phyloP scores from a whole-genome alignment of 2,113 vertebrate species.

The Notiomystis cincta region DNA sequence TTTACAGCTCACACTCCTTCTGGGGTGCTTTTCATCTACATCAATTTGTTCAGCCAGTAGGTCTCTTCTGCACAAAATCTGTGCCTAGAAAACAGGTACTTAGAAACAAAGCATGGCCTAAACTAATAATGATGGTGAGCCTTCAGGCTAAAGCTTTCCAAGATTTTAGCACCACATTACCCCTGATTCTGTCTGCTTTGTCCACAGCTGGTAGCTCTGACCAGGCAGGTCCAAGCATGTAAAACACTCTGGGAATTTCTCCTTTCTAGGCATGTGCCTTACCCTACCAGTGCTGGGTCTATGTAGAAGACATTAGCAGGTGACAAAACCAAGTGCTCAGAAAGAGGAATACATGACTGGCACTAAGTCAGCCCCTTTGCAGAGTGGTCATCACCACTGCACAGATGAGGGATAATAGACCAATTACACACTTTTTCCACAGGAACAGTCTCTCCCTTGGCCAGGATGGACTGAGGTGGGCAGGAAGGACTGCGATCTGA shows the following conservation, averaged over 20 bases:
- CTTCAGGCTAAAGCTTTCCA: not conserved
- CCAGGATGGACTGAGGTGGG: not conserved
- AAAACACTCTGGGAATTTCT: not conserved
- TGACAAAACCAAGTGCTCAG: not conserved
- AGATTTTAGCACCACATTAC: not conserved
- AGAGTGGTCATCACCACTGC: not conserved
- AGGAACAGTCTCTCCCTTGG: not conserved
- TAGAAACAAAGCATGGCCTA: not conserved
- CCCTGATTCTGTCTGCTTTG: not conserved
- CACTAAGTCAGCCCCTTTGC: not conserved
- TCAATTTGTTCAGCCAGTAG: not conserved
- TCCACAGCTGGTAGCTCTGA: not conserved
- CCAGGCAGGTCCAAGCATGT: not conserved
- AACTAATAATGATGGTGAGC: not conserved
- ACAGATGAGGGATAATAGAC: too few relatives aligned
- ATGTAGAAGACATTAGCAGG: not conserved
- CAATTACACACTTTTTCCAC: not conserved
- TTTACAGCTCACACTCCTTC: not conserved
- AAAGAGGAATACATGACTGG: not conserved
- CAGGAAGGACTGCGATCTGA: not conserved
- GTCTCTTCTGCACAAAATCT: not conserved
- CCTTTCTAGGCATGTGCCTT: too few relatives aligned
- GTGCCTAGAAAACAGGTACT: not conserved
- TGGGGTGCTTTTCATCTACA: not conserved
- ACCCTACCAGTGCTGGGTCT: not conserved